phyloP scores from a whole-genome alignment of 2,797 vertebrate species.

The Acanthurus lineatus region DNA sequence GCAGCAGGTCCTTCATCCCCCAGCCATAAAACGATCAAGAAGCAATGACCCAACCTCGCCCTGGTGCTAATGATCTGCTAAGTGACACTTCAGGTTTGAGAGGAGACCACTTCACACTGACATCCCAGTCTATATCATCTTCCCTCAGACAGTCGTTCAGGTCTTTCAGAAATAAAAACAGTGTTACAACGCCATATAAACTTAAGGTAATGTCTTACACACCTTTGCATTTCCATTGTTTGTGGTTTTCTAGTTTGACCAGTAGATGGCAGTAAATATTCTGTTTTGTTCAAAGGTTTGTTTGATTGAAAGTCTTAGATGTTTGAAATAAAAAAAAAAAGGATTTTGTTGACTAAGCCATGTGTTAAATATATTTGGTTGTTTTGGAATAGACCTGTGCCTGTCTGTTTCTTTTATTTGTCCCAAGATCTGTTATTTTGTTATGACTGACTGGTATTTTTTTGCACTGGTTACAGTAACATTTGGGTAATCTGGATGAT shows the following conservation, averaged over 20 bases:
- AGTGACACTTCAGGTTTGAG: constrained; percentile 18
- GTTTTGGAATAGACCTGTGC: neutral
- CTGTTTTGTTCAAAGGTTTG: constrained; percentile 35
- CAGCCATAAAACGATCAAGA: neutral
- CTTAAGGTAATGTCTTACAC: too few relatives aligned
- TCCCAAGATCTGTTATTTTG: neutral
- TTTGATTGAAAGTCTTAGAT: constrained; percentile 14
- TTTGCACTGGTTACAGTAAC: neutral
- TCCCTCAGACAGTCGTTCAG: constrained; percentile 46
- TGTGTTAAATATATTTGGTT: constrained; percentile 15
- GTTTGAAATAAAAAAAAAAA: neutral
- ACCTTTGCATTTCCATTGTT: neutral
- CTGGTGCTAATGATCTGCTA: neutral
- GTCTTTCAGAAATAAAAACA: constrained; percentile 45
- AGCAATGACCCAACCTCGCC: neutral
- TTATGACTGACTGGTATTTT: constrained; percentile 1
- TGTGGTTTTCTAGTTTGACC: constrained; percentile 53
- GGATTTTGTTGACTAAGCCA: neutral
- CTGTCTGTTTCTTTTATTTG: neutral
- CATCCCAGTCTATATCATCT: neutral
- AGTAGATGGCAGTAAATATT: constrained; percentile 80
- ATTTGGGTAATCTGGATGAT: neutral
- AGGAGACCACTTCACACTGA: constrained; percentile 9
- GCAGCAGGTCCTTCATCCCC: neutral
- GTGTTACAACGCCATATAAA: neutral